phyloP scores from a whole-genome alignment of 1,140 invertebrate species.

The Eubasilissa regina region DNA sequence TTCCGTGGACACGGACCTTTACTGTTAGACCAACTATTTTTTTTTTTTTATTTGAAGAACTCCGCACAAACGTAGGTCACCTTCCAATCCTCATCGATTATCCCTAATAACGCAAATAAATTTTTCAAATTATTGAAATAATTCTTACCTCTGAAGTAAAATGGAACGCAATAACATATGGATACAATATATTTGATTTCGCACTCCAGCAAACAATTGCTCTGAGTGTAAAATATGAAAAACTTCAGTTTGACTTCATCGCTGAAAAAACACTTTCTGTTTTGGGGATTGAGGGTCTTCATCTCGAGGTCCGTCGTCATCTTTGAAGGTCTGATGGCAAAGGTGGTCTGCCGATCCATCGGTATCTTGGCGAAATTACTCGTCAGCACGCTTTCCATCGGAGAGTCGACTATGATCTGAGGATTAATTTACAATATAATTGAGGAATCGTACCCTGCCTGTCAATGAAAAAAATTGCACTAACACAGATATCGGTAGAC shows the following conservation, averaged over 20 bases:
- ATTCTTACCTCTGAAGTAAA: constrained; percentile 66
- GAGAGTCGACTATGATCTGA: constrained; percentile 67
- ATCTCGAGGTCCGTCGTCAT: constrained; percentile 65
- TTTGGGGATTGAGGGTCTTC: constrained; percentile 63
- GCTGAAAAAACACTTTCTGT: constrained; percentile 76
- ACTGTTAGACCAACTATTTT: no score
- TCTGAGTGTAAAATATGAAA: constrained; percentile 66
- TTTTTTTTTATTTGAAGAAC: no score
- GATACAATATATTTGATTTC: constrained; percentile 63
- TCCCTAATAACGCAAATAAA: no score
- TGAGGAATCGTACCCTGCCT: no score
- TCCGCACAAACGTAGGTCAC: no score
- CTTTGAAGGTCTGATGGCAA: constrained; percentile 66
- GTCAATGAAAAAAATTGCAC: no score
- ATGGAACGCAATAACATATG: constrained; percentile 65
- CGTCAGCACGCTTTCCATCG: constrained; percentile 65
- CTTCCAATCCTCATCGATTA: no score
- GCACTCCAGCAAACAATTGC: constrained; percentile 67
- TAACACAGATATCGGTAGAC: no score
- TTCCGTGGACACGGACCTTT: no score
- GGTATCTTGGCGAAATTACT: constrained; percentile 66
- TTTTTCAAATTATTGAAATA: no score
- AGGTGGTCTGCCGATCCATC: constrained; percentile 68
- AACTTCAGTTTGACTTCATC: constrained; percentile 71
- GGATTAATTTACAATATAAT: no score